A percentile compares a stretch with the other conserved stretches of the same genome.
phyloP scores from a whole-genome alignment of 2,888 invertebrate genomes.

The Gastrophysa polygoni region DNA sequence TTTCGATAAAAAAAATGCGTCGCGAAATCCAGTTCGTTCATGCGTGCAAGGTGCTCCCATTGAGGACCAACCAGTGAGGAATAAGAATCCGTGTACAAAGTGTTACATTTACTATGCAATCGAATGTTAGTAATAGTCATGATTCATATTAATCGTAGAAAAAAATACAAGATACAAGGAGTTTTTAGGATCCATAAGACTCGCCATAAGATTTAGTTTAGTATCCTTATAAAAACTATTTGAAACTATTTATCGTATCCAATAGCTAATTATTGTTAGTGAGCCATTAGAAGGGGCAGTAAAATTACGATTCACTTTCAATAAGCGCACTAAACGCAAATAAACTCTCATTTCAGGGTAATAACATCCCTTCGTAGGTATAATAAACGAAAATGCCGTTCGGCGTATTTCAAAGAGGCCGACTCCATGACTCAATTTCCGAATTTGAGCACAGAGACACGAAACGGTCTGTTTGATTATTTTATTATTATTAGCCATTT shows the following conservation, averaged over 20 bases:
- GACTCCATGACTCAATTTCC: slow-evolving; percentile 17
- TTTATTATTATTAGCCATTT: slow-evolving; percentile 24
- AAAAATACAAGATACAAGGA: too few relatives aligned
- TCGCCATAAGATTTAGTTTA: too few relatives aligned
- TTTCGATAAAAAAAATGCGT: slow-evolving; percentile 32
- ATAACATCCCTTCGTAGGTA: background rate
- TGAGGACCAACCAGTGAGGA: too few relatives aligned
- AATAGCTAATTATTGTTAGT: too few relatives aligned
- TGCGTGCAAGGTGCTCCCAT: background rate
- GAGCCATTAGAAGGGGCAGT: background rate
- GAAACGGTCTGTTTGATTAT: slow-evolving; percentile 15
- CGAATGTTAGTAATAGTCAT: too few relatives aligned
- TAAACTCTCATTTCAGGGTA: background rate
- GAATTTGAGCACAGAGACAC: background rate
- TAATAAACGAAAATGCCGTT: slow-evolving; percentile 14
- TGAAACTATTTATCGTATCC: too few relatives aligned
- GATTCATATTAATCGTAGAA: too few relatives aligned
- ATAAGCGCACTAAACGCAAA: background rate
- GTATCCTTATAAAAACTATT: too few relatives aligned
- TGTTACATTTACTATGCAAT: too few relatives aligned
- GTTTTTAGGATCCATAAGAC: too few relatives aligned
- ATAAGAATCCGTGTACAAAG: too few relatives aligned
- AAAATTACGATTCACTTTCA: background rate
- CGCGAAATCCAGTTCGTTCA: background rate
- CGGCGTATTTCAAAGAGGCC: slow-evolving; percentile 14